Conservation (phyloP, 2,113 vertebrate genomes). For the Chiloscyllium plagiosum region DNA sequence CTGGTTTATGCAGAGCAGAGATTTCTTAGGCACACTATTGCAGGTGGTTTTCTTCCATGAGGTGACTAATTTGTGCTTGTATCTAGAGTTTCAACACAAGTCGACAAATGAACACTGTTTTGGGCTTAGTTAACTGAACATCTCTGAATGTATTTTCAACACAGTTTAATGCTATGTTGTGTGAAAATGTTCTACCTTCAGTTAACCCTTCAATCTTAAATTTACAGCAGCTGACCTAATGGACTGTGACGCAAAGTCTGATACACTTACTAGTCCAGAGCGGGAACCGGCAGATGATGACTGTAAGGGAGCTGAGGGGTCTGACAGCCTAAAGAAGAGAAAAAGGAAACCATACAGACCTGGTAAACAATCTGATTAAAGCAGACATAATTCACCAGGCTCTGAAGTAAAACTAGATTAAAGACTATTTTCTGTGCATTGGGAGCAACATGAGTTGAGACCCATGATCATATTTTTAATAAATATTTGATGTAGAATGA, state of each 20-base stretch:
- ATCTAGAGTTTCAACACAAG: not conserved
- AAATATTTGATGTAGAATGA: not conserved
- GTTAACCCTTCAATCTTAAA: slow-evolving; percentile 33
- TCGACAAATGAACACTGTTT: not conserved
- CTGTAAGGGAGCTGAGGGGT: slow-evolving; percentile 63
- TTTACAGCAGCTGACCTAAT: slow-evolving; percentile 77
- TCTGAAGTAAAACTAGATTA: slow-evolving; percentile 49
- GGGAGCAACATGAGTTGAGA: not conserved
- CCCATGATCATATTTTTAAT: not conserved
- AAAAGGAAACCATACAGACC: slow-evolving; percentile 98
- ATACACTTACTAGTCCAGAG: slow-evolving; percentile 79
- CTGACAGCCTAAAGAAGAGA: slow-evolving; percentile 79
- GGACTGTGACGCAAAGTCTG: slow-evolving; percentile 88
- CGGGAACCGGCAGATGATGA: slow-evolving; percentile 73
- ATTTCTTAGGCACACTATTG: not conserved
- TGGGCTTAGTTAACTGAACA: not conserved
- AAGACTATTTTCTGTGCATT: not conserved
- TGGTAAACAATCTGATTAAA: slow-evolving; percentile 66
- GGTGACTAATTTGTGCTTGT: not conserved
- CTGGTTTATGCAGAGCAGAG: not conserved
- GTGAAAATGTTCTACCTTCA: not conserved
- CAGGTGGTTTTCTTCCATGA: not conserved
- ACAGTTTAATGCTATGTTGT: not conserved
- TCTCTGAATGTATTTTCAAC: not conserved
- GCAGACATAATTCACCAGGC: slow-evolving; percentile 58